Conservation (phyloP, 2,113 vertebrate species). For the Syrrhaptes paradoxus region DNA sequence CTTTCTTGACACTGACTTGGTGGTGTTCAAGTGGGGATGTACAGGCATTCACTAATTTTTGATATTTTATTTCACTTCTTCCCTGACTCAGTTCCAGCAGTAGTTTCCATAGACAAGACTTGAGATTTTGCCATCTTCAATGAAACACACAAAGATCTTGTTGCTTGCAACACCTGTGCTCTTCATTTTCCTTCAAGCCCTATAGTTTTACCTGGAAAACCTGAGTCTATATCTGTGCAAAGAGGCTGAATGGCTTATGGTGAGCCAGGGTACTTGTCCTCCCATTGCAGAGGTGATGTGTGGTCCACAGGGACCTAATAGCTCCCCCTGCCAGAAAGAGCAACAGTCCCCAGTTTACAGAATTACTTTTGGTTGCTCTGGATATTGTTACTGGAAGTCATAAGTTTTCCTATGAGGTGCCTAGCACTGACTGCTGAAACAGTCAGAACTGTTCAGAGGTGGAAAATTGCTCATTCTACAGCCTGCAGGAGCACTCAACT, state of each 20-base stretch:
- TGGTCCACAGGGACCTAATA: neutral
- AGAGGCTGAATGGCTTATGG: neutral
- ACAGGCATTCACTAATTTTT: neutral
- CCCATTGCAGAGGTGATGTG: neutral
- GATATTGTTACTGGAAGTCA: neutral
- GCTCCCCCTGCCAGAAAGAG: neutral
- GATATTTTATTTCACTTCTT: neutral
- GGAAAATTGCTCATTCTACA: neutral
- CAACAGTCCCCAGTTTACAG: neutral
- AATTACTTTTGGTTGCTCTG: neutral
- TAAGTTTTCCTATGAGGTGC: neutral
- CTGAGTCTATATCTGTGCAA: neutral
- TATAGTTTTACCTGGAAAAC: neutral
- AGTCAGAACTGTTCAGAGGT: neutral
- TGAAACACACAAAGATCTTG: neutral
- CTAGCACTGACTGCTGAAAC: neutral
- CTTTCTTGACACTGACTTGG: neutral
- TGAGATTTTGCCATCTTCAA: neutral
- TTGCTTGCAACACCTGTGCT: neutral
- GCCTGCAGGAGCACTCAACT: neutral
- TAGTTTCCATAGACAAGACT: neutral
- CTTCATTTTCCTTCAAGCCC: neutral
- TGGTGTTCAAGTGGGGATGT: neutral
- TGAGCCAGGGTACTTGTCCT: neutral
- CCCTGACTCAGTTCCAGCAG: neutral